Evolutionary conservation across 2,113 vertebrate species (phyloP), one percentile per base, ranked within the genome.

Genomic region (Corapipo altera): DNA sequence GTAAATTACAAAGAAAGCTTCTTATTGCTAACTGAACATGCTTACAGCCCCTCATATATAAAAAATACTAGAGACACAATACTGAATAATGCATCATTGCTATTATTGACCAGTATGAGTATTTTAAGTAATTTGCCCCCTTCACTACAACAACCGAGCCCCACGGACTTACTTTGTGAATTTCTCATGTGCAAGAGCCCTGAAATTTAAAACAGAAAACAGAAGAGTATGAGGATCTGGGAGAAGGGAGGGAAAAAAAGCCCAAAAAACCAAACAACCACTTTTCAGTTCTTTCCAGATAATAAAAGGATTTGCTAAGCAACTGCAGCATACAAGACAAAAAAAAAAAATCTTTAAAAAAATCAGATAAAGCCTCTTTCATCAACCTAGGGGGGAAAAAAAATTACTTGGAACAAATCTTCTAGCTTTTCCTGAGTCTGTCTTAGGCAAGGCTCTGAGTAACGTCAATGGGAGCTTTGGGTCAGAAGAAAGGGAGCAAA

Each of bases 111-210:
- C 43, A 58, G 62, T 54, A 76, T 66, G 72, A 79, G 78, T 35
- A 79, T 76, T 88, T 87, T 58, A 91, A 88, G 28, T 77, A 77
- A 94, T 71, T 32, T n/a, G 46, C 12, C 18, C 71, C 52, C 72
- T 77, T 87, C 35, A 69, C 44, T 28, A 92, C 74, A 95, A 89
- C 83, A 95, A 95, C 71, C 24, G 39, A 93, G 15, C 13, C 37
- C 61, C 89, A 57, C 30, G 78, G 80, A 99, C 99, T 99, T 98
- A 99, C 99, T 99, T 99, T 93, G 99, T 99, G 97, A 99, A 99
- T 96, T 99, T 99, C 97, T 99, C 98, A 32, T 99, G 99, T 80
- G 99, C 99, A 7, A 99, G 99, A 73, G 99, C 99, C 97, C 99
- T 99, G 97, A 37, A 97, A 97, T 71, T 77, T 84, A 88, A 95